These are phyloP conservation scores for Cygnus olor DNA, from an alignment of 2,797 vertebrate genomes.

Conservation along the genomic window DNA sequence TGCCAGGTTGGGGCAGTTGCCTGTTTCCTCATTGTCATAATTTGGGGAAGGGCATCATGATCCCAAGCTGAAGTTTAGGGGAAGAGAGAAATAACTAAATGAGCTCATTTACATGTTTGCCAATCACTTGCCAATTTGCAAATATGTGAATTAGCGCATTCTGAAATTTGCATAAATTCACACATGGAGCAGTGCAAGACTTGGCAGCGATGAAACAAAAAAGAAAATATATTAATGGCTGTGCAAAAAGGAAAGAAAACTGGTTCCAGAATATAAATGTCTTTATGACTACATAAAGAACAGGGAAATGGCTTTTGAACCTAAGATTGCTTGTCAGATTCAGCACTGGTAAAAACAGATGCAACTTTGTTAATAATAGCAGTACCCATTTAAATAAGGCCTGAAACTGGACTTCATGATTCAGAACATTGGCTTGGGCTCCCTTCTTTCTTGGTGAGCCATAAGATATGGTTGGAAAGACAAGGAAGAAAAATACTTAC, in stretches of 20 bases:
- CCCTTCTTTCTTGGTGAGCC: not conserved
- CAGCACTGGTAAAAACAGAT: not conserved
- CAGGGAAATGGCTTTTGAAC: slow-evolving; percentile 1
- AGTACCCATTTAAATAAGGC: not conserved
- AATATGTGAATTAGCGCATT: slow-evolving; percentile 66
- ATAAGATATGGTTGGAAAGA: not conserved
- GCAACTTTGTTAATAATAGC: not conserved
- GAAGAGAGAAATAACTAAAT: slow-evolving; percentile 17
- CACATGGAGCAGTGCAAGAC: slow-evolving; percentile 60
- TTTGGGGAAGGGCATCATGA: not conserved
- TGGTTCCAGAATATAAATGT: not conserved
- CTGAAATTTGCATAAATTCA: slow-evolving; percentile 66
- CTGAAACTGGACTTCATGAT: not conserved
- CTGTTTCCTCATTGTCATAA: not conserved
- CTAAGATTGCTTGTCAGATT: not conserved
- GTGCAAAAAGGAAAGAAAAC: slow-evolving; percentile 27
- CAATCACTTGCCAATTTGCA: slow-evolving; percentile 66
- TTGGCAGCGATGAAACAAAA: slow-evolving; percentile 45
- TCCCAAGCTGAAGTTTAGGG: slow-evolving; percentile 8
- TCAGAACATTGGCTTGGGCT: not conserved
- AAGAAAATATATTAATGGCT: slow-evolving; percentile 34
- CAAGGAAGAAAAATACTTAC: not conserved
- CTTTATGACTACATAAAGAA: not conserved
- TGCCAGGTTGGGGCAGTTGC: not conserved
- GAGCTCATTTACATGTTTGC: slow-evolving; percentile 59